These are phyloP conservation scores for Zaprionus lineosus DNA, from an alignment of 2,888 invertebrate species.

Conservation along the genomic window DNA sequence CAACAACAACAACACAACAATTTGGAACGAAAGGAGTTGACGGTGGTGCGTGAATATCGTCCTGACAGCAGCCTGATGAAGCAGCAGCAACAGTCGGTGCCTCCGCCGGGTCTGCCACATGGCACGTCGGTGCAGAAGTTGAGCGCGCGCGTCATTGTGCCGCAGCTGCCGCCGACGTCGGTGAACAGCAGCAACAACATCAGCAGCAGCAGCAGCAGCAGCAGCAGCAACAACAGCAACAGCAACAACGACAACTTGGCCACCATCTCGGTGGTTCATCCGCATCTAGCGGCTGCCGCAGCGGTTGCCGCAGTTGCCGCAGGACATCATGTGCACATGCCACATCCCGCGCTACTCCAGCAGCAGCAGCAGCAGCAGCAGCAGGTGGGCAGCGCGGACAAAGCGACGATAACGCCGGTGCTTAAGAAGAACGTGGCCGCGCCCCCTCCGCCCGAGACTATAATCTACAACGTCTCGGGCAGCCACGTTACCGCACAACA, in stretches of 20 bases:
- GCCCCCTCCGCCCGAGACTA: conserved; percentile 74
- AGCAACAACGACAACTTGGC: conserved; percentile 84
- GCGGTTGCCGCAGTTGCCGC: conserved; percentile 1
- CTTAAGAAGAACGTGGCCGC: conserved; percentile 58
- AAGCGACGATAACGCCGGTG: conserved; percentile 88
- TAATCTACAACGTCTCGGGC: conserved; percentile 73
- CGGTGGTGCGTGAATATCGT: conserved; percentile 83
- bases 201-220: conserved; percentile 20
- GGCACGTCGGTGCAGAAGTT: conserved; percentile 62
- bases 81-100: conserved; percentile 33
- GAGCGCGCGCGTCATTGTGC: conserved; percentile 23
- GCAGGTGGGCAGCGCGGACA: conserved; percentile 79
- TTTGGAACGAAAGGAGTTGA: conserved; percentile 76
- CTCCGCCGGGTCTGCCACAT: conserved; percentile 52
- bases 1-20: conserved; percentile 56
- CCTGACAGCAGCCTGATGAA: conserved; percentile 79
- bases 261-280: conserved; percentile 87
- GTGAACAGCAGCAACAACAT: conserved; percentile 12
- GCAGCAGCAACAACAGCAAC: conserved; percentile 21
- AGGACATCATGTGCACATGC: conserved; percentile 59
- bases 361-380: conserved; percentile 72
- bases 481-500: conserved; percentile 53
- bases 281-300: conserved; percentile 73
- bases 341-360: conserved; percentile 59
- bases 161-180: conserved; percentile 16